phyloP scores from a whole-genome alignment of 2,113 vertebrate species.

The Pelvicachromis taeniatus region DNA sequence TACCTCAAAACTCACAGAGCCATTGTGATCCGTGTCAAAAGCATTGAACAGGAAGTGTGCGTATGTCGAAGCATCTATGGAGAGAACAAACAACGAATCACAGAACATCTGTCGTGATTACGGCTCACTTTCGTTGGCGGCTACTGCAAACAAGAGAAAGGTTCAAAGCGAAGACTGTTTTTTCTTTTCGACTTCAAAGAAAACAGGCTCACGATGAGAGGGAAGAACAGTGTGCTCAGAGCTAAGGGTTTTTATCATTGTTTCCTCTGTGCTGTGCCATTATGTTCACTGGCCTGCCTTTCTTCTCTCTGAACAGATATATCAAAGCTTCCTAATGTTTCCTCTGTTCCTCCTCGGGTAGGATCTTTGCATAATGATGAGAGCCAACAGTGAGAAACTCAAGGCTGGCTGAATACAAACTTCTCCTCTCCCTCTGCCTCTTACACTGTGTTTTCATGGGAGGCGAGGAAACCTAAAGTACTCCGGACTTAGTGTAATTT shows the following conservation, averaged over 20 bases:
- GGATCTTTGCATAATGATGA: slow-evolving; percentile 37
- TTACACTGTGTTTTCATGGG: neutral
- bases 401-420: neutral
- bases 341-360: slow-evolving; percentile 1
- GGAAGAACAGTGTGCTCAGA: neutral
- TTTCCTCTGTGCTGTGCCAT: neutral
- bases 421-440: neutral
- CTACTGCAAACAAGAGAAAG: neutral
- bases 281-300: slow-evolving; percentile 6
- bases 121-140: neutral
- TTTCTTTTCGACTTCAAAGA: slow-evolving; percentile 21
- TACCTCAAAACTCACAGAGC: slow-evolving; percentile 98
- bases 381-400: neutral
- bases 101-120: neutral
- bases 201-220: neutral
- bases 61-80: slow-evolving; percentile 92
- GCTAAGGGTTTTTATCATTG: slow-evolving; percentile 5
- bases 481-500: neutral
- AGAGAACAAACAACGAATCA: slow-evolving; percentile 7
- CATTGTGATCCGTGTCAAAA: slow-evolving; percentile 97
- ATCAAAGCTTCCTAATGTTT: slow-evolving; percentile 44
- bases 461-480: neutral
- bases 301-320: slow-evolving; percentile 12
- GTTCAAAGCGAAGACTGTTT: neutral
- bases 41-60: slow-evolving; percentile 98